Conservation (phyloP, 2,797 vertebrate genomes). For the Bovichtus variegatus region DNA sequence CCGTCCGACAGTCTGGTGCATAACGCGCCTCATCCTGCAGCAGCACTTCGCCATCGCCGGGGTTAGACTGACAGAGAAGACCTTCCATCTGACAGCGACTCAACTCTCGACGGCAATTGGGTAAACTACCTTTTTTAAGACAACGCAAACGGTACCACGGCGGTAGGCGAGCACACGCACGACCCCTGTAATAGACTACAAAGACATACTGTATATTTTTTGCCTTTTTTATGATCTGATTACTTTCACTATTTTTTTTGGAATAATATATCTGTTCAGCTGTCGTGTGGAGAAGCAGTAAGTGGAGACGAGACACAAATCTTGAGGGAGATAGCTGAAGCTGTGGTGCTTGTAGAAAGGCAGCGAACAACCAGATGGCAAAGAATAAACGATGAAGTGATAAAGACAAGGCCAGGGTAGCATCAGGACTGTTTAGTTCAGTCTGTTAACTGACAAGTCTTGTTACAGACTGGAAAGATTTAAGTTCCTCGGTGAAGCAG, state of each 20-base stretch:
- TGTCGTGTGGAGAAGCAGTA: slow-evolving; percentile 21
- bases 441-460: slow-evolving; percentile 38
- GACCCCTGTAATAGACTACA: neutral
- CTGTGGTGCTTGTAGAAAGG: slow-evolving; percentile 27
- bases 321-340: slow-evolving; percentile 45
- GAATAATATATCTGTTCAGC: slow-evolving; percentile 25
- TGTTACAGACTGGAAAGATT: slow-evolving; percentile 21
- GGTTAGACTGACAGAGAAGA: no score
- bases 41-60: no score
- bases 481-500: slow-evolving; percentile 6
- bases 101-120: no score
- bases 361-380: slow-evolving; percentile 53
- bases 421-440: slow-evolving; percentile 35
- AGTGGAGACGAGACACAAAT: slow-evolving; percentile 23
- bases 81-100: no score
- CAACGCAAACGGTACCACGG: no score
- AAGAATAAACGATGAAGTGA: slow-evolving; percentile 50
- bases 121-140: no score
- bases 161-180: no score
- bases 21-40: no score
- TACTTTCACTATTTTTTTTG: slow-evolving; percentile 1
- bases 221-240: slow-evolving; percentile 1
- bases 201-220: neutral
- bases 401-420: slow-evolving; percentile 36
- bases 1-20: no score